phyloP scores from a whole-genome alignment of 2,888 invertebrate species.

The Poecilobothrus nobilitatus region DNA sequence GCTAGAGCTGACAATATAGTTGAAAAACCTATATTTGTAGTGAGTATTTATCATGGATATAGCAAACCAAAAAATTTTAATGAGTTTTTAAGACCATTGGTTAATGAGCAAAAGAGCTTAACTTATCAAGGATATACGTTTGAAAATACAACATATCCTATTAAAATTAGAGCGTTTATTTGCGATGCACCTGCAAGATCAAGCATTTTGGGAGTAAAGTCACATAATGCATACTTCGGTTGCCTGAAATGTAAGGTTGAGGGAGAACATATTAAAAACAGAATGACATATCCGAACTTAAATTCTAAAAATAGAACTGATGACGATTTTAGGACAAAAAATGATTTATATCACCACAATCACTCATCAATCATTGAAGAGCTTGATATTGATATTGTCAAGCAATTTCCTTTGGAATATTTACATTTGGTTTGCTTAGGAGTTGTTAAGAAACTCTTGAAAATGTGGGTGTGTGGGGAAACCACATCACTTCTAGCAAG shows the following conservation, averaged over 20 bases:
- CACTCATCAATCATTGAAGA: not conserved
- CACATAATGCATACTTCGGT: not conserved
- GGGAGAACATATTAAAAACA: not conserved
- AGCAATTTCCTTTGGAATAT: not conserved
- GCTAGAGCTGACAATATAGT: no score
- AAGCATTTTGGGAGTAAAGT: not conserved
- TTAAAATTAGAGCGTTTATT: not conserved
- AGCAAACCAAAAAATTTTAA: not conserved
- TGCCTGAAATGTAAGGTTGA: not conserved
- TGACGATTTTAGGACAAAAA: not conserved
- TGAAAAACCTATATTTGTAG: no score
- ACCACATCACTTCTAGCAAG: not conserved
- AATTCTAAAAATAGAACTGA: not conserved
- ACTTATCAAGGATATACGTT: not conserved
- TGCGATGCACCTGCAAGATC: not conserved
- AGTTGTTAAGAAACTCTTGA: constrained; percentile 7
- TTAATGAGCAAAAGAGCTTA: not conserved
- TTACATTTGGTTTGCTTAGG: not conserved
- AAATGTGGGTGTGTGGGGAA: constrained; percentile 7
- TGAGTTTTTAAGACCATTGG: not conserved
- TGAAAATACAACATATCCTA: not conserved
- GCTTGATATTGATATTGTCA: not conserved
- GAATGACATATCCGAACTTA: not conserved
- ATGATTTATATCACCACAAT: not conserved
- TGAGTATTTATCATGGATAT: not conserved